Conservation (phyloP, 2,797 vertebrate species). For the Sitta carolinensis region DNA sequence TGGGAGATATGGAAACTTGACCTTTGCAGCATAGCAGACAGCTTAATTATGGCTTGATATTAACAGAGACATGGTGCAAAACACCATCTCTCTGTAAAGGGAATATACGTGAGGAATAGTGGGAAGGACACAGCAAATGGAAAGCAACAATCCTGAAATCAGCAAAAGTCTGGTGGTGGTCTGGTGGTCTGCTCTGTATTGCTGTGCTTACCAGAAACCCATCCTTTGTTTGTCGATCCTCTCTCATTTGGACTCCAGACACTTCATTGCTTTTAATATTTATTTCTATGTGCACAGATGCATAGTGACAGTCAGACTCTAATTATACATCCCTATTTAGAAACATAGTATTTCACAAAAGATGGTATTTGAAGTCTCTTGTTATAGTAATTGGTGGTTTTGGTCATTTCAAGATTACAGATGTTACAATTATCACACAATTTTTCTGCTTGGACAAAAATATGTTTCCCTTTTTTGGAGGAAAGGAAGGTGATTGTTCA, state of each 20-base stretch:
- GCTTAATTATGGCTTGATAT: background rate
- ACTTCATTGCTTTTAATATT: background rate
- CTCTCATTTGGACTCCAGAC: background rate
- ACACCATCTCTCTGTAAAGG: background rate
- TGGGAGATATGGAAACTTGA: background rate
- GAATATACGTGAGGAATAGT: background rate
- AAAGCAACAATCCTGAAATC: background rate
- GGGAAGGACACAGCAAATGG: background rate
- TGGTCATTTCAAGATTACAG: background rate
- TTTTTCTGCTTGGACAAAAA: background rate
- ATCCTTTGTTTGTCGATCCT: background rate
- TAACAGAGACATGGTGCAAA: background rate
- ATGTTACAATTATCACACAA: background rate
- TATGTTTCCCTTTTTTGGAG: background rate
- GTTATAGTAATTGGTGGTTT: background rate
- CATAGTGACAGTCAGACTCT: background rate
- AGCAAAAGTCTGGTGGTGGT: background rate
- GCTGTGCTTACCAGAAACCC: background rate
- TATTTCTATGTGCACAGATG: background rate
- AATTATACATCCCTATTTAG: background rate
- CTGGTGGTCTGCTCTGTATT: background rate
- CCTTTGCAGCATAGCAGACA: rapidly evolving
- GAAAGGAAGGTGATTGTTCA: background rate
- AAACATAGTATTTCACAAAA: background rate
- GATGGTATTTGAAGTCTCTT: background rate